A percentile compares a stretch with the other conserved stretches of the same genome.
These are phyloP conservation scores for Caenorhabditis elegans DNA, from an alignment of 1,140 invertebrate genomes.

Conservation along the genomic window WBcel235 BX284605.5:18611001-18611500, in stretches of 20 bases:
- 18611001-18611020: too few relatives aligned
- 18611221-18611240: slow-evolving; percentile 37
- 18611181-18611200: too few relatives aligned
- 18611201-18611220: slow-evolving; percentile 15
- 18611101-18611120: too few relatives aligned
- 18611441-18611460: background rate
- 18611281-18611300: background rate
- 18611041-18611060: too few relatives aligned
- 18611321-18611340: slow-evolving; percentile 9
- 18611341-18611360: slow-evolving; percentile 35
- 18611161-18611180: too few relatives aligned
- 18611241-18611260: slow-evolving; percentile 50
- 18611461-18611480: background rate
- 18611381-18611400: slow-evolving; percentile 4
- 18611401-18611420: background rate
- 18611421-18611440: background rate
- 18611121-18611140: too few relatives aligned
- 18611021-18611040: too few relatives aligned
- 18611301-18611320: slow-evolving; percentile 25
- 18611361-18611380: slow-evolving; percentile 16
- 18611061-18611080: too few relatives aligned
- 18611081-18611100: too few relatives aligned
- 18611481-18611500: slow-evolving; percentile 35
- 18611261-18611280: slow-evolving; percentile 49
- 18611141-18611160: too few relatives aligned